These are phyloP conservation scores for Eupeodes corollae DNA, from an alignment of 1,140 invertebrate genomes.

Conservation along the genomic window DNA sequence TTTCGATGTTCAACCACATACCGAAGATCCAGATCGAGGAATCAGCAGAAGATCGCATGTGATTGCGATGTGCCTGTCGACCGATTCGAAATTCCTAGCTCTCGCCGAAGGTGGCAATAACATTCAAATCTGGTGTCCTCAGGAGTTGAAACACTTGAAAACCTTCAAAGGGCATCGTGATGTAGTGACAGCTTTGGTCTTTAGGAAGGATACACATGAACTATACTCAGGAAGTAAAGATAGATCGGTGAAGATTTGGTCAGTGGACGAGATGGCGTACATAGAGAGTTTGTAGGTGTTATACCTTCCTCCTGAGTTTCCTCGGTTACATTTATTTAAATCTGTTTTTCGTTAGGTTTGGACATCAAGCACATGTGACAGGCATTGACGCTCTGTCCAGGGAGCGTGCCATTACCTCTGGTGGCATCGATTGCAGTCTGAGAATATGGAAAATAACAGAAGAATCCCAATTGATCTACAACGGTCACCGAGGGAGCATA, in stretches of 20 bases:
- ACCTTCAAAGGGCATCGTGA: conserved; percentile 72
- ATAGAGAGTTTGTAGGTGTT: conserved; percentile 74
- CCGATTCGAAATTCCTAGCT: conserved; percentile 75
- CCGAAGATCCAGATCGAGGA: conserved; percentile 42
- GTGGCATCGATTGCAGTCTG: conserved; percentile 74
- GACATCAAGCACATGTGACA: conserved; percentile 80
- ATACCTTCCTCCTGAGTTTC: neutral
- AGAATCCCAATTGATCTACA: conserved; percentile 91
- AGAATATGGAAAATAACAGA: conserved; percentile 93
- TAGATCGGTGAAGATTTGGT: conserved; percentile 84
- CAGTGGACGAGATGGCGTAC: conserved; percentile 88
- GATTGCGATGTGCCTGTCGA: conserved; percentile 64
- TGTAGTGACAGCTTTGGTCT: conserved; percentile 65
- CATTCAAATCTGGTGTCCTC: conserved; percentile 77
- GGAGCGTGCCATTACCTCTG: conserved; percentile 79
- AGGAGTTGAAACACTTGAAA: conserved; percentile 63
- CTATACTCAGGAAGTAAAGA: conserved; percentile 79
- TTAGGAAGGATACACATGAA: conserved; percentile 77
- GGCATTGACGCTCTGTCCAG: conserved; percentile 75
- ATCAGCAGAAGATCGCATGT: conserved; percentile 43
- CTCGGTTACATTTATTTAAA: neutral
- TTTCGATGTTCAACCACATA: conserved; percentile 35
- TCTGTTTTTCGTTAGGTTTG: conserved; percentile 49
- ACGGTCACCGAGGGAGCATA: conserved; percentile 67
- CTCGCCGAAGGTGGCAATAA: conserved; percentile 63